Percentiles rank a stretch among this genome's conserved stretches.
phyloP scores from a whole-genome alignment of 2,888 invertebrate genomes.

The Mythimna vitellina region DNA sequence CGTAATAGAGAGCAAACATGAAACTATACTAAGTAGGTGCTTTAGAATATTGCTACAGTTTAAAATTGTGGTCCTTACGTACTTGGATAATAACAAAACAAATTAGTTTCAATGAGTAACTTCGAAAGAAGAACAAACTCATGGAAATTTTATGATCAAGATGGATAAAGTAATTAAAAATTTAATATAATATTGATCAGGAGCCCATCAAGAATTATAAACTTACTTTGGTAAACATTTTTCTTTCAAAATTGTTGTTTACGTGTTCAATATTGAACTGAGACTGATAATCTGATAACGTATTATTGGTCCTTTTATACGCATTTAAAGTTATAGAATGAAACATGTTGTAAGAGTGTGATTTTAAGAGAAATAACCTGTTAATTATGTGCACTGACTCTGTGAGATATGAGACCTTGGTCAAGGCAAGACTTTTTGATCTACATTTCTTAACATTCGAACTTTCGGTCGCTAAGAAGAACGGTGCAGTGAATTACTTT shows the following conservation, averaged over 20 bases:
- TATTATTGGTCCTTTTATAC: constrained; percentile 24
- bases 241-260: constrained; percentile 36
- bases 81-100: not conserved
- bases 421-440: constrained; percentile 11
- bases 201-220: constrained; percentile 18
- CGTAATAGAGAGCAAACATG: too few relatives aligned
- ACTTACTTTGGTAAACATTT: constrained; percentile 47
- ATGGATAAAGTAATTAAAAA: constrained; percentile 22
- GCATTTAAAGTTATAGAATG: not conserved
- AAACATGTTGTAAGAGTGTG: constrained; percentile 27
- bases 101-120: constrained; percentile 7
- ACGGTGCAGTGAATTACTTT: not conserved
- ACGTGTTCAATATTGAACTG: constrained; percentile 12
- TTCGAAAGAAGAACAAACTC: constrained; percentile 5
- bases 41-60: too few relatives aligned
- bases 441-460: constrained; percentile 27
- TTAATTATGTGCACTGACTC: constrained; percentile 3
- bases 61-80: too few relatives aligned
- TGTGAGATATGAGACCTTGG: constrained; percentile 24
- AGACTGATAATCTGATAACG: constrained; percentile 22
- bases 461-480: constrained; percentile 2
- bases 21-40: too few relatives aligned
- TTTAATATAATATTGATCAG: constrained; percentile 13
- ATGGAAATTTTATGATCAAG: constrained; percentile 26
- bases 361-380: constrained; percentile 29